Base-by-base conservation (phyloP, 2,113 vertebrate genomes). In the Isurus oxyrinchus region DNA sequence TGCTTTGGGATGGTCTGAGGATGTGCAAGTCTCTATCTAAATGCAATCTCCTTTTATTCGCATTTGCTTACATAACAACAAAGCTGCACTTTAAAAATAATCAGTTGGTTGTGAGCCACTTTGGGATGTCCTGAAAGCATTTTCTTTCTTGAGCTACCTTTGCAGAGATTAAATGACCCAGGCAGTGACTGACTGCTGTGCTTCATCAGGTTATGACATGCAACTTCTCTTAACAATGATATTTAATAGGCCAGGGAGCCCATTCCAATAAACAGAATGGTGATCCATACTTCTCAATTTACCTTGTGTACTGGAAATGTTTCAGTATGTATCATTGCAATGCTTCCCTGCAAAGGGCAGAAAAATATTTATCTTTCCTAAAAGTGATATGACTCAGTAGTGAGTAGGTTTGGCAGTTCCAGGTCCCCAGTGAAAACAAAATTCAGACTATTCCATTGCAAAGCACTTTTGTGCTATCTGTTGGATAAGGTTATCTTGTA, bases 281-380 rank as follows among this genome's bases (percentile, higher is more conserved):
- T 63, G 59, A 63, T 63, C 90, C n/a, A 94, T 40, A 44, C 61
- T 94, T 94, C 90, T 94, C 16, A 63, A 40, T 94, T n/a, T 94
- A 94, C n/a, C n/a, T 94, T 94, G 59, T 31, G 63, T 23, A 40
- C 35, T 66, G 90, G 35, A 61, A 94, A 23, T 94, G 90, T 61
- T 63, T 63, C 35, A 94, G 35, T 21, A 63, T 40, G 35, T 21
- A 94, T 63, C n/a, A 40, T 40, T 40, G 57, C 55, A 61, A 90
- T 90, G 25, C 53, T 90, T 90, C 87, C 53, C 87, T 11, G 31
- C 88, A 91, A n/a, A 94, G 90, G 59, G n/a, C 19, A 94, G 16
- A 94, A 63, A 63, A 94, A 66, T n/a, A 94, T 23, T 94, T 63
- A 5, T 40, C 59, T 61, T 40, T 63, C 16, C 90, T 40, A 61